Evolutionary conservation across 2,888 invertebrate species (phyloP).

Genomic region (Erebia epiphron): DNA sequence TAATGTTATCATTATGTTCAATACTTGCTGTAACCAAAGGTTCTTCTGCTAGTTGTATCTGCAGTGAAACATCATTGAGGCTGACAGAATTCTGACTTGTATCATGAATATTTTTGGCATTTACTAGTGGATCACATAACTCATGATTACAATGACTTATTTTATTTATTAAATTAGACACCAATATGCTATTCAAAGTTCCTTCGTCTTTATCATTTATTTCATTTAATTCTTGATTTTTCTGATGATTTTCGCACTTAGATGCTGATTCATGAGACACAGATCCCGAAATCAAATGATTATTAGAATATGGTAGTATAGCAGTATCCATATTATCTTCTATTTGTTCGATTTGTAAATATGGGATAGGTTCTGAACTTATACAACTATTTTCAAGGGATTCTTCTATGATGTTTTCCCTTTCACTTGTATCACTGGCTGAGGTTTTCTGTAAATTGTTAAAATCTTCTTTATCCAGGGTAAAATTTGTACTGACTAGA

Average conservation of each 20-base stretch:
- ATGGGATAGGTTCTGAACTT: neutral
- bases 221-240: neutral
- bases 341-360: neutral
- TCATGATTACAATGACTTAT: slow-evolving; percentile 1
- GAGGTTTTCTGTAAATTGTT: slow-evolving; percentile 1
- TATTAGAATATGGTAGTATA: neutral
- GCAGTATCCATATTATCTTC: neutral
- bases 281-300: neutral
- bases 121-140: neutral
- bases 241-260: neutral
- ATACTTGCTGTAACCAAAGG: neutral
- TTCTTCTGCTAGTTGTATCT: slow-evolving; percentile 1
- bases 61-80: neutral
- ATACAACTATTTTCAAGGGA: neutral
- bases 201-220: neutral
- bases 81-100: neutral
- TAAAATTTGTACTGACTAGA: slow-evolving; percentile 39
- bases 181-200: neutral
- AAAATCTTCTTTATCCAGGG: slow-evolving; percentile 13
- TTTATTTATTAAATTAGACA: slow-evolving; percentile 5
- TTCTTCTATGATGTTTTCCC: neutral
- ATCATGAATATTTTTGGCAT: neutral
- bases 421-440: neutral
- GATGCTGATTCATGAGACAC: neutral
- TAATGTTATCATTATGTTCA: neutral